Base-by-base conservation (phyloP, 2,797 vertebrate genomes). In the Limosa lapponica region DNA sequence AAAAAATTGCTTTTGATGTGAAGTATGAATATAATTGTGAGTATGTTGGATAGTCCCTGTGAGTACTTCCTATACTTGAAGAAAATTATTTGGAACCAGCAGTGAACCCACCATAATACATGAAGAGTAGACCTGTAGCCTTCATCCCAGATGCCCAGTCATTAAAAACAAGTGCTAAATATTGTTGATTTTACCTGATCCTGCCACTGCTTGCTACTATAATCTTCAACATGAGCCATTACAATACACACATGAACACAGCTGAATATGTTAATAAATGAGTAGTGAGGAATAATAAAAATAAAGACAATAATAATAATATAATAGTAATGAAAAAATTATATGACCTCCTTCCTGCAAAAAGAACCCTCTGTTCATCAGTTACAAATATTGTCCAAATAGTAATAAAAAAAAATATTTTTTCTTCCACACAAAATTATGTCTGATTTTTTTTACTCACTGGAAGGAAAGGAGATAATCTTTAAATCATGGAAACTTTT, bases 401-500 rank as follows among this genome's bases (percentile, higher is more conserved):
- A 79, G 34, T 71, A 49, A 64, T 27, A 69, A 62, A 89, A 92
- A 43, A n/a, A 3, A 16, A 8, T 37, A 23, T 37, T 54, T 80
- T 78, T 91, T 39, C 37, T 59, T 77, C 43, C 74, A 78, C 82
- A 69, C 16, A 89, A 92, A 91, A 70, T 46, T 22, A 54, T 73
- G 43, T 85, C 67, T 88, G 57, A 10, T 27, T 75, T 66, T 62
- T 84, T 46, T 61, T 14, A 37, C 30, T 49, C 36, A 41, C 58
- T 85, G 71, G 70, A 86, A 95, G 79, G 65, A 84, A 95, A 91
- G 46, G 74, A 95, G 52, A 77, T 67, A 44, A 66, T 97, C 64
- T 96, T 95, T 96, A 94, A 87, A 93, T 93, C 24, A 85, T 69
- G 46, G 64, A 65, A 69, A 74, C 91, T 92, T 67, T 74, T 27